Evolutionary conservation across 2,797 vertebrate genomes (phyloP).

Genomic region (Zonotrichia albicollis): DNA sequence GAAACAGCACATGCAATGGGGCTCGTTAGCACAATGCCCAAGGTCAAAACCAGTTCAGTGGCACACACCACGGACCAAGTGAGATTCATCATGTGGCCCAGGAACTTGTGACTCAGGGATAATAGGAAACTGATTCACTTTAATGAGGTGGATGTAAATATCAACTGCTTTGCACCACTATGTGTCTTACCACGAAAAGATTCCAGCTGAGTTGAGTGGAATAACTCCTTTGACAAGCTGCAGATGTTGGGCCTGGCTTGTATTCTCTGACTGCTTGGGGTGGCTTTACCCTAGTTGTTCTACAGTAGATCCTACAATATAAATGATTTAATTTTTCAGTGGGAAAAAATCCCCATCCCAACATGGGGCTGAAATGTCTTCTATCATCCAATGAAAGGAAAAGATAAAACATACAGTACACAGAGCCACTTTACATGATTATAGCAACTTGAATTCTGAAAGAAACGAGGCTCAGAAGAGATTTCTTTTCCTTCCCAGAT

Average conservation of each 20-base stretch:
- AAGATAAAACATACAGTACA: conserved; percentile 63
- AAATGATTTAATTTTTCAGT: conserved; percentile 62
- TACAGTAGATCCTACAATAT: conserved; percentile 60
- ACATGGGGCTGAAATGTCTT: conserved; percentile 61
- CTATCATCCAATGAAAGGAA: conserved; percentile 58
- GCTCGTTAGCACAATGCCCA: conserved; percentile 5
- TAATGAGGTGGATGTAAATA: conserved; percentile 69
- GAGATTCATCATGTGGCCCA: conserved; percentile 31
- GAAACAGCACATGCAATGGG: background rate
- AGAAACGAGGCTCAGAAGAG: conserved; percentile 61
- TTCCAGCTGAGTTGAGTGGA: conserved; percentile 43
- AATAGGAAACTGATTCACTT: conserved; percentile 59
- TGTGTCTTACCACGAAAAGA: conserved; percentile 11
- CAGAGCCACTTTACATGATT: conserved; percentile 47
- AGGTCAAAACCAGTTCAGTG: conserved; percentile 50
- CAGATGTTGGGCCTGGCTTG: conserved; percentile 44
- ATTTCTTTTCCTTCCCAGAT: conserved; percentile 65
- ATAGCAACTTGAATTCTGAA: conserved; percentile 56
- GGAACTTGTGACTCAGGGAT: conserved; percentile 39
- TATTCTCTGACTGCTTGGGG: conserved; percentile 46
- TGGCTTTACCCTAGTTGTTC: conserved; percentile 45
- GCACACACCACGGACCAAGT: conserved; percentile 12
- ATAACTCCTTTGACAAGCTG: conserved; percentile 58
- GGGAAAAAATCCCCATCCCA: conserved; percentile 1
- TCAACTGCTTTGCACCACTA: conserved; percentile 47